These are phyloP conservation scores for Drosophila trapezifrons DNA, from an alignment of 1,140 invertebrate genomes.

Conservation along the genomic window DNA sequence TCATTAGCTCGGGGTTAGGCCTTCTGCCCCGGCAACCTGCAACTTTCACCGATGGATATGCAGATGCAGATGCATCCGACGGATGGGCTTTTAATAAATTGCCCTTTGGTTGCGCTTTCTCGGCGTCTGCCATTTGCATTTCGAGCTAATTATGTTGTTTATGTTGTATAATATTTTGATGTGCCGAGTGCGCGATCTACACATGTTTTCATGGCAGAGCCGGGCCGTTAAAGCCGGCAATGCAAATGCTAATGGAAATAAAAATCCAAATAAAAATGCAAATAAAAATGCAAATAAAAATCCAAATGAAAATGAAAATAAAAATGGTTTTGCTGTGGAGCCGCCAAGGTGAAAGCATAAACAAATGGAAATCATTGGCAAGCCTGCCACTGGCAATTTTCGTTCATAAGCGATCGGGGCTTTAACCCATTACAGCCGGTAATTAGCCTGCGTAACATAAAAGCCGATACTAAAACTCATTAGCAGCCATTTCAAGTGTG, in stretches of 20 bases:
- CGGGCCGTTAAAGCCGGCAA: slow-evolving; percentile 35
- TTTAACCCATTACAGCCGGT: slow-evolving; percentile 48
- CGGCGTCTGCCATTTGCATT: slow-evolving; percentile 46
- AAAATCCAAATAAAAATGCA: slow-evolving; percentile 38
- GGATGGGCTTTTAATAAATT: slow-evolving; percentile 78
- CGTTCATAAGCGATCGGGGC: slow-evolving; percentile 35
- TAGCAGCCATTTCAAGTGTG: slow-evolving; percentile 60
- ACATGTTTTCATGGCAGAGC: slow-evolving; percentile 55
- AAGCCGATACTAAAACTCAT: slow-evolving; percentile 68
- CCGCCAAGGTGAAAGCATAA: slow-evolving; percentile 33
- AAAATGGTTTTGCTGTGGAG: slow-evolving; percentile 23
- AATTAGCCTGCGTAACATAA: slow-evolving; percentile 62
- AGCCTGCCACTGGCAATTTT: slow-evolving; percentile 22
- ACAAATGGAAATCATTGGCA: slow-evolving; percentile 25
- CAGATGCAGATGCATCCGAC: slow-evolving; percentile 14
- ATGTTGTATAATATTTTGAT: slow-evolving; percentile 80
- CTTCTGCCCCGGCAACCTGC: slow-evolving; percentile 38
- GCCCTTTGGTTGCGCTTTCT: slow-evolving; percentile 69
- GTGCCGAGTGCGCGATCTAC: slow-evolving; percentile 32
- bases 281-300: slow-evolving; percentile 29
- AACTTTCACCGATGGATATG: slow-evolving; percentile 62
- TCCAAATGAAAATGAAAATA: slow-evolving; percentile 40
- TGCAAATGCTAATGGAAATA: slow-evolving; percentile 44
- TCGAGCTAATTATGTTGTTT: slow-evolving; percentile 69
- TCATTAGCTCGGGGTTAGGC: slow-evolving; percentile 56